Base-by-base conservation (phyloP, 2,888 invertebrate species). In the Tanytarsus gracilentus region DNA sequence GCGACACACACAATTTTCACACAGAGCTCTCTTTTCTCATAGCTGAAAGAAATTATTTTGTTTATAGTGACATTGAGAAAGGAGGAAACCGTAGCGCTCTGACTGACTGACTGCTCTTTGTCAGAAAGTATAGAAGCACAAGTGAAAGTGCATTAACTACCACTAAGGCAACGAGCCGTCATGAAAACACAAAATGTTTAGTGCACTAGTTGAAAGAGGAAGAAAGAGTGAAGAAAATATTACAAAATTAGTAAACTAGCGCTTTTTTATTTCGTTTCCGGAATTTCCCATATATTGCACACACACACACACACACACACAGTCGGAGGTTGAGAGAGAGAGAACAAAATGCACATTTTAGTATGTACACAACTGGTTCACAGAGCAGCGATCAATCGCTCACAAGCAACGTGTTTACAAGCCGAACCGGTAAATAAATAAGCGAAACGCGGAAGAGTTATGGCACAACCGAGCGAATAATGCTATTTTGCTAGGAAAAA, bases 391-490 rank as follows among this genome's bases (percentile, higher is more conserved):
- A 44, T 23, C 8, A 18, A 8, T 48, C 23, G 26, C 7, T 18
- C 53, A 21, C 36, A 39, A 6, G 18, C 33, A 53, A 53, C 40
- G 55, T 56, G 27, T 39, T 39, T 44, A 18, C 21, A 4, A 16
- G 23, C 16, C n/a, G 39, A 56, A 53, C 36, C 53, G 53, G 53
- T 53, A 53, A 53, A 53, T n/a, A n/a, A n/a, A n/a, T 21, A 53
- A 36, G 53, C 53, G 55, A 56, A 56, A 56, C 27, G 55, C 55
- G 55, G 55, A 56, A 56, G 55, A 56, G 26, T 49, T 30, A 44
- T 23, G 16, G 18, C 23, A 44, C 9, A 11, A 44, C 44, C n/a
- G n/a, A n/a, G n/a, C n/a, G n/a, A n/a, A n/a, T n/a, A n/a, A n/a
- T 33, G 6, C 23, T 44, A 23, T 23, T 18, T 23, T 44, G 21